Evolutionary conservation across 2,888 invertebrate species (phyloP), one percentile per base, ranked within the genome.

Genomic region (Trissolcus japonicus): DNA sequence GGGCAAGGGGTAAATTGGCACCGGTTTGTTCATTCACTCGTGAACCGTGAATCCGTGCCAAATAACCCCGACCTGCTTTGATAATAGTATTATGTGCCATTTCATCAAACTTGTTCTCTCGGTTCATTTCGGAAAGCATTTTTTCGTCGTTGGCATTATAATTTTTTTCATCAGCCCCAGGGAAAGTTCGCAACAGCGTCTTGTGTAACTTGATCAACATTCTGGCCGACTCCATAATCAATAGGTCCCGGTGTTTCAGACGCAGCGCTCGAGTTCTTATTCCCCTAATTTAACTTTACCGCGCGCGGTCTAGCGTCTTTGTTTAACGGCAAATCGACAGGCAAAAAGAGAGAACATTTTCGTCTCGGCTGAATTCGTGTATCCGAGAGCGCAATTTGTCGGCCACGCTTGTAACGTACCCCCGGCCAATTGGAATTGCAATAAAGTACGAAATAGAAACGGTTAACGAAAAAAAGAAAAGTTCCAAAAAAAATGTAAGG

Each of bases 221-320:
- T 62, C 55, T 40, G 21, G n/a, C 61, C 60, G 48, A 48, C 60
- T 68, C 61, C 41, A 62, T 57, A 71, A 71, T 71, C 71, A 71
- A 71, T 71, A 71, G 62, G 43, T 71, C 57, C 35, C 40, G 17
- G 63, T 46, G 57, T 63, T 59, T 72, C 43, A 55, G 72, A 72
- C 72, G 43, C 60, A 14, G 40, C 50, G 48, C 21, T 35, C 55
- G 53, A 19, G 65, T 55, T 72, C 48, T 72, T 65, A 59, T 65
- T 72, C 65, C 53, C 60, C 72, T 65, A 72, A 72, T 72, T 65
- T 65, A 72, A 72, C 65, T 65, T 72, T 55, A 40, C 53, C 35
- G 35, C 35, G 35, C 62, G 69, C 69, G 62, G 16, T 68, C 54
- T 48, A 11, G n/a, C 59, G 51, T 50, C 53, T 57, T 53, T 59